A percentile compares a stretch with the other conserved stretches of the same genome.
Evolutionary conservation across 1,140 invertebrate genomes (phyloP).

Genomic region (Lepidurus apus): DNA sequence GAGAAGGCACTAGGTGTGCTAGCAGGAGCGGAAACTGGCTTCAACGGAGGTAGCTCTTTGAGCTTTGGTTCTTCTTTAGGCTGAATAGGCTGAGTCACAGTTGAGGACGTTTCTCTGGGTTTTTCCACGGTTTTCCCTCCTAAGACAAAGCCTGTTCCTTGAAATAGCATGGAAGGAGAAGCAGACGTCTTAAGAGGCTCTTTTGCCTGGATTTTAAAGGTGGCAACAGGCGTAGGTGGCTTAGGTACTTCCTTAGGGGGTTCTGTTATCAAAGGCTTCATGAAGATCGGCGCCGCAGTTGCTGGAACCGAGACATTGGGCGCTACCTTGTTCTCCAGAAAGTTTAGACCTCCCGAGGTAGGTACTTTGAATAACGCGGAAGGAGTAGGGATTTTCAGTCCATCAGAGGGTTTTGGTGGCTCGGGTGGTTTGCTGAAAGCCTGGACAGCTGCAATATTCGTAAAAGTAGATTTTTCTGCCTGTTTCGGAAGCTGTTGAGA

Average conservation of each 20-base stretch:
- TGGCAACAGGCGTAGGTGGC: neutral
- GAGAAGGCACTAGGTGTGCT: neutral
- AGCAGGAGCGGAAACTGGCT: neutral
- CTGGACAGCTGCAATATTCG: neutral
- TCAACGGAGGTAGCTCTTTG: neutral
- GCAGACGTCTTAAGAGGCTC: neutral
- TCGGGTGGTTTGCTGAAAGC: neutral
- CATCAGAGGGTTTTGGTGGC: neutral
- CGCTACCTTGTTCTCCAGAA: neutral
- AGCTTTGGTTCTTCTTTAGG: neutral
- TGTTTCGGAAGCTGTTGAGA: neutral
- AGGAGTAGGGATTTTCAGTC: neutral
- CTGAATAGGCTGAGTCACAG: neutral
- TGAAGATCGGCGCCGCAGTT: neutral
- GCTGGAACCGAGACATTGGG: neutral
- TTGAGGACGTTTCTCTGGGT: neutral
- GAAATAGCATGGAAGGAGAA: neutral
- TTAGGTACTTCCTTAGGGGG: neutral
- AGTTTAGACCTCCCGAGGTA: neutral
- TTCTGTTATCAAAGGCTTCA: neutral
- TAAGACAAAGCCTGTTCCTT: neutral
- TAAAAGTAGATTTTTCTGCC: neutral
- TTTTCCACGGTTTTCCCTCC: neutral
- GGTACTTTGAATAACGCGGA: neutral
- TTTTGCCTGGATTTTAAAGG: neutral